Conservation (phyloP, 1,140 invertebrate genomes). For the Micrasema longulum region DNA sequence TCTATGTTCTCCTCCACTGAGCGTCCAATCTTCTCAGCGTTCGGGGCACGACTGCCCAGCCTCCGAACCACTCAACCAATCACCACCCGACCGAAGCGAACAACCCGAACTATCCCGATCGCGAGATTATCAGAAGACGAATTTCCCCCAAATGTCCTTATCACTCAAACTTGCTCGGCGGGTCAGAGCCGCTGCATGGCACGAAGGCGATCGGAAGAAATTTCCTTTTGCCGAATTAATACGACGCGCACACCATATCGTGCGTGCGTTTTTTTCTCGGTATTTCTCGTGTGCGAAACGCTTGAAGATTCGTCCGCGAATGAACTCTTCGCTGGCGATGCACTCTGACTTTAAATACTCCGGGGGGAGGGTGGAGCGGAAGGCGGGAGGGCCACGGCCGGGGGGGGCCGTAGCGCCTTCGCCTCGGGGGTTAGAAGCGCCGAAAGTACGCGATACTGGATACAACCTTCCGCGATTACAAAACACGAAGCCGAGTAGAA, state of each 20-base stretch:
- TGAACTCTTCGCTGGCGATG: conserved; percentile 52
- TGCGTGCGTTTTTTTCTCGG: conserved; percentile 37
- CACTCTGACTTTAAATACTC: conserved; percentile 53
- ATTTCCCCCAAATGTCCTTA: conserved; percentile 18
- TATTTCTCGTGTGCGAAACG: conserved; percentile 41
- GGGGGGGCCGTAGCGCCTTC: conserved; percentile 42
- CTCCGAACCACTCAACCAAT: conserved; percentile 38
- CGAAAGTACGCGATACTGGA: conserved; percentile 26
- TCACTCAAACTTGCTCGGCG: conserved; percentile 16
- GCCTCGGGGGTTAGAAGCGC: conserved; percentile 45
- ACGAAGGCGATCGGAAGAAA: not conserved
- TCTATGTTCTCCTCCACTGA: conserved; percentile 1
- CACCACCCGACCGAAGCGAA: conserved; percentile 39
- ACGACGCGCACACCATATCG: conserved; percentile 18
- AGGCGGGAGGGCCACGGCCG: conserved; percentile 35
- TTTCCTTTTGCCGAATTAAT: conserved; percentile 3
- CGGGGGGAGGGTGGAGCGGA: conserved; percentile 35
- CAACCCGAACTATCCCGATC: conserved; percentile 12
- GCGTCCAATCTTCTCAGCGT: conserved; percentile 42
- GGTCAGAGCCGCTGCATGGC: conserved; percentile 17
- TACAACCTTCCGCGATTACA: not conserved
- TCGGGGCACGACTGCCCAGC: conserved; percentile 48
- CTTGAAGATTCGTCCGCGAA: conserved; percentile 53
- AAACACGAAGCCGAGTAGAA: no score
- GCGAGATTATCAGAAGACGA: not conserved